Conservation (phyloP, 2,888 invertebrate species). For the Agonopterix subpropinquella region DNA sequence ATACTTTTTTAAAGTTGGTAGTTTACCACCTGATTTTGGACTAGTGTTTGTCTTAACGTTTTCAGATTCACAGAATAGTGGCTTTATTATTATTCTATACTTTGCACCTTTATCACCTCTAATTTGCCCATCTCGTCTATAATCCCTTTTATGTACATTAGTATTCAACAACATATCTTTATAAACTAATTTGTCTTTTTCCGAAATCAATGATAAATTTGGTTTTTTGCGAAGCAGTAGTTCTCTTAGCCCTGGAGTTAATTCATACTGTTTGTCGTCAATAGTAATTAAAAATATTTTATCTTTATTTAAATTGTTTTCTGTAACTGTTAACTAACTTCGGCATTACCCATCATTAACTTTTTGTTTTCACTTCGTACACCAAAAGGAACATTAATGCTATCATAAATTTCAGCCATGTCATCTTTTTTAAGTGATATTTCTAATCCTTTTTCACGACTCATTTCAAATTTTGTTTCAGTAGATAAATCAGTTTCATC, state of each 20-base stretch:
- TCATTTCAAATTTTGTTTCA: too few species aligned
- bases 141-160: constrained; percentile 12
- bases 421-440: too few species aligned
- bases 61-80: too few species aligned
- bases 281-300: too few species aligned
- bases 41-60: too few species aligned
- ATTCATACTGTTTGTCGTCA: constrained; percentile 3
- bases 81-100: constrained; percentile 9
- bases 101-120: constrained; percentile 10
- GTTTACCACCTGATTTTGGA: too few species aligned
- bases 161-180: constrained; percentile 9
- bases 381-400: too few species aligned
- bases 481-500: not conserved
- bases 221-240: constrained; percentile 7
- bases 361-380: constrained; percentile 5
- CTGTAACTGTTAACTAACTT: too few species aligned
- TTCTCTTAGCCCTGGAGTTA: constrained; percentile 7
- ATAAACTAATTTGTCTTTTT: constrained; percentile 9
- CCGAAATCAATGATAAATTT: constrained; percentile 1
- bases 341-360: constrained; percentile 7
- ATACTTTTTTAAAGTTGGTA: constrained; percentile 11
- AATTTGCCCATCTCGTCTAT: constrained; percentile 7
- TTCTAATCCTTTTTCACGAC: too few species aligned
- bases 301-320: too few species aligned
- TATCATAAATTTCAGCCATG: too few species aligned